Conservation (phyloP, 2,113 vertebrate genomes). For the Terrapene triunguis region DNA sequence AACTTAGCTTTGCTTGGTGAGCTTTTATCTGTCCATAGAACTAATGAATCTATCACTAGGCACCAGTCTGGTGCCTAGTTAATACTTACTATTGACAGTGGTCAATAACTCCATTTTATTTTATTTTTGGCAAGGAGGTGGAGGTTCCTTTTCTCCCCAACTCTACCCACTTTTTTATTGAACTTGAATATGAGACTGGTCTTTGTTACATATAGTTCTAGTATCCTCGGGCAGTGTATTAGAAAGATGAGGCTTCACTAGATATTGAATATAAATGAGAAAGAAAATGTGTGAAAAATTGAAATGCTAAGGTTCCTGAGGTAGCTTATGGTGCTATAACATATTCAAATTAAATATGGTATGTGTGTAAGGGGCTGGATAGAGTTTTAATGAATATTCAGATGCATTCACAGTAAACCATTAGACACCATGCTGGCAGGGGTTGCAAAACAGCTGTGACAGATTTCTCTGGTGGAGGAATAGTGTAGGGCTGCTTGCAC, state of each 20-base stretch:
- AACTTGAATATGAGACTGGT: background rate
- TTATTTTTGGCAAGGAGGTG: background rate
- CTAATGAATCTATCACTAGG: background rate
- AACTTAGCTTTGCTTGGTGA: background rate
- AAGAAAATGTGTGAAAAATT: background rate
- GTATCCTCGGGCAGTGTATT: background rate
- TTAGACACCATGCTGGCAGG: background rate
- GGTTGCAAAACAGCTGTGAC: accelerated
- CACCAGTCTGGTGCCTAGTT: background rate
- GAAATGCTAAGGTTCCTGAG: background rate
- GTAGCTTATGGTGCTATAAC: background rate
- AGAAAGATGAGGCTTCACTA: background rate
- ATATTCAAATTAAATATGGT: background rate
- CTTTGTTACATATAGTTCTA: background rate
- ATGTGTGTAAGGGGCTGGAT: background rate
- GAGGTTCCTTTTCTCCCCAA: background rate
- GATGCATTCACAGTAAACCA: background rate
- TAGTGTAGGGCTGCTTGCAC: background rate
- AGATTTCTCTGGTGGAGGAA: background rate
- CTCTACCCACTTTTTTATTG: background rate
- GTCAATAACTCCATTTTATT: background rate
- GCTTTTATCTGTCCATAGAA: background rate
- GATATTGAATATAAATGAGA: background rate
- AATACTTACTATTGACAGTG: background rate
- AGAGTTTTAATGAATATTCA: background rate